phyloP scores from a whole-genome alignment of 2,888 invertebrate genomes.

The Mimachlamys varia region DNA sequence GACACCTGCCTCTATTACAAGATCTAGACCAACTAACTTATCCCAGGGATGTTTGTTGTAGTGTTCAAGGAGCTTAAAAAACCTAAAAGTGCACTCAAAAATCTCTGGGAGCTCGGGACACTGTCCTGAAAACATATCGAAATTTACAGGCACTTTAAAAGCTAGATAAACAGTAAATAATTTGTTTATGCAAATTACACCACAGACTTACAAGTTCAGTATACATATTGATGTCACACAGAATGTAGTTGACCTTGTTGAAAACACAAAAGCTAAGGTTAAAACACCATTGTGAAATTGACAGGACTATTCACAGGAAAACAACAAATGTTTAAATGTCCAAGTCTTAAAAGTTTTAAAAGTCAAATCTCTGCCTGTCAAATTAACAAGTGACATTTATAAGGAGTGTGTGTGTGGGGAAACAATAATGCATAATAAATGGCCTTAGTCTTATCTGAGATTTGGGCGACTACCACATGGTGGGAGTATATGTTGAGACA shows the following conservation, averaged over 20 bases:
- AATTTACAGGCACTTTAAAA: not conserved
- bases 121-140: not conserved
- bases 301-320: not conserved
- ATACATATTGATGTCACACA: not conserved
- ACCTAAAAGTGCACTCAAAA: not conserved
- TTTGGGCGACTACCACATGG: not conserved
- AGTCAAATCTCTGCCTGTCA: not conserved
- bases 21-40: not conserved
- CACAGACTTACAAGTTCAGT: not conserved
- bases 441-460: not conserved
- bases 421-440: not conserved
- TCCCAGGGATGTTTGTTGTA: not conserved
- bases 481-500: too few relatives aligned
- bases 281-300: not conserved
- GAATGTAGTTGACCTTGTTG: not conserved
- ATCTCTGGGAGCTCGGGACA: not conserved
- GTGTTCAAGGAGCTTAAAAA: not conserved
- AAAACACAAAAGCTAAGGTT: conserved; percentile 1
- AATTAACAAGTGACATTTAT: not conserved
- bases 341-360: not conserved
- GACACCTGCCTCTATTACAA: not conserved
- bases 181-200: conserved; percentile 1
- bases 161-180: conserved; percentile 5
- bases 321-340: not conserved
- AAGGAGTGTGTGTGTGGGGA: not conserved